These are phyloP conservation scores for Pristionchus entomophagus DNA, from an alignment of 2,888 invertebrate genomes.

Conservation along the genomic window DNA sequence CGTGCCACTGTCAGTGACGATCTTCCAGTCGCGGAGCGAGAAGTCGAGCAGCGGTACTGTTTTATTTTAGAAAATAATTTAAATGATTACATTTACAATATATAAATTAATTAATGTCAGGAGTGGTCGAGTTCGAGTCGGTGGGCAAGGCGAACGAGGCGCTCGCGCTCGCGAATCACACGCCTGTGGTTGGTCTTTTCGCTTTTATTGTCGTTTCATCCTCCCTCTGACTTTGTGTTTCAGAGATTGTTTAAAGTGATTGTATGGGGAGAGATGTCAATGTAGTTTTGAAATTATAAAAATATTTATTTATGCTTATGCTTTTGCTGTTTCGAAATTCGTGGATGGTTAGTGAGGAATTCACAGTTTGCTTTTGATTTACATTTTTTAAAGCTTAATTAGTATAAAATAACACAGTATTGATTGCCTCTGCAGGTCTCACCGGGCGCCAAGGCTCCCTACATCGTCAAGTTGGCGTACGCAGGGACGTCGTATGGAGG, in stretches of 20 bases:
- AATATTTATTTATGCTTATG: too few relatives aligned
- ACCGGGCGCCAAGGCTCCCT: slow-evolving; percentile 95
- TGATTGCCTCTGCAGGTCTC: slow-evolving; percentile 29
- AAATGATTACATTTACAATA: not conserved
- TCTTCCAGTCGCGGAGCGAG: slow-evolving; percentile 89
- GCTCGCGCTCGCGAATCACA: slow-evolving; percentile 96
- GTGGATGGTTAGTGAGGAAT: too few relatives aligned
- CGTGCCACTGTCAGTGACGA: slow-evolving; percentile 76
- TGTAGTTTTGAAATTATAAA: too few relatives aligned
- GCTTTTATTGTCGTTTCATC: not conserved
- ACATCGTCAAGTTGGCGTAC: slow-evolving; percentile 98
- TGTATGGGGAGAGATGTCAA: too few relatives aligned
- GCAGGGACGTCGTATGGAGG: slow-evolving; percentile 49
- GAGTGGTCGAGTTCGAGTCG: slow-evolving; percentile 93
- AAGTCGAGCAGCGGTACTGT: slow-evolving; percentile 76
- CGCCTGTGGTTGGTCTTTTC: slow-evolving; percentile 87
- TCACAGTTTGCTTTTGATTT: too few relatives aligned
- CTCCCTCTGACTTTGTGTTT: too few relatives aligned
- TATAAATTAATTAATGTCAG: slow-evolving; percentile 78
- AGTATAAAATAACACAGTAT: not conserved
- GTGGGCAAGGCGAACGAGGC: slow-evolving; percentile 94
- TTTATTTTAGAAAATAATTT: slow-evolving; percentile 30
- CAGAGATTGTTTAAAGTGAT: too few relatives aligned
- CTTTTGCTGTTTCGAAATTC: too few relatives aligned
- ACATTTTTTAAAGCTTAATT: too few relatives aligned